Conservation (phyloP, 2,888 invertebrate species). For the Catocala sponsa region DNA sequence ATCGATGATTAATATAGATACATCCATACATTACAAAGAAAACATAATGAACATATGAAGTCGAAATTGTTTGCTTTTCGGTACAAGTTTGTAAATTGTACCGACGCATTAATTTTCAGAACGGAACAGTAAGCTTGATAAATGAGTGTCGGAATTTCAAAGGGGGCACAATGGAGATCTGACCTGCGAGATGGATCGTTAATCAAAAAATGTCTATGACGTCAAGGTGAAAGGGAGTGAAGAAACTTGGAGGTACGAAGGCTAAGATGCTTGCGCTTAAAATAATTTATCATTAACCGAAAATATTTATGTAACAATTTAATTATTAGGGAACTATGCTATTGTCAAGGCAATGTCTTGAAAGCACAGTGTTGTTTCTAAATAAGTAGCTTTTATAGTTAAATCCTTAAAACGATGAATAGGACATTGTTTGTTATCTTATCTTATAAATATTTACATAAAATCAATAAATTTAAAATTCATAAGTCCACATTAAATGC, state of each 20-base stretch:
- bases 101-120: constrained; percentile 78
- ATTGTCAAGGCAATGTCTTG: no score
- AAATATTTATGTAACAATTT: neutral
- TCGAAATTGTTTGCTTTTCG: constrained; percentile 24
- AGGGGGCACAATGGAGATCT: constrained; percentile 81
- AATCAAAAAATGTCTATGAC: constrained; percentile 82
- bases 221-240: constrained; percentile 67
- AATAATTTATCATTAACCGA: constrained; percentile 19
- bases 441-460: no score
- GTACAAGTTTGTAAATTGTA: constrained; percentile 62
- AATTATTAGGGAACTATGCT: neutral
- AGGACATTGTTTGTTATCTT: no score
- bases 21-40: neutral
- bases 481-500: no score
- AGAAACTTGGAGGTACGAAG: constrained; percentile 49
- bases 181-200: constrained; percentile 77
- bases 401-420: no score
- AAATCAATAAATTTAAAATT: no score
- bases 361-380: no score
- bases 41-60: no score
- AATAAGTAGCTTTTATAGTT: no score
- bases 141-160: constrained; percentile 83
- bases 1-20: neutral
- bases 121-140: constrained; percentile 85
- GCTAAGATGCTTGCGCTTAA: constrained; percentile 28